Conservation (phyloP, 1,140 invertebrate species). For the Hyposmocoma kahamanoa region DNA sequence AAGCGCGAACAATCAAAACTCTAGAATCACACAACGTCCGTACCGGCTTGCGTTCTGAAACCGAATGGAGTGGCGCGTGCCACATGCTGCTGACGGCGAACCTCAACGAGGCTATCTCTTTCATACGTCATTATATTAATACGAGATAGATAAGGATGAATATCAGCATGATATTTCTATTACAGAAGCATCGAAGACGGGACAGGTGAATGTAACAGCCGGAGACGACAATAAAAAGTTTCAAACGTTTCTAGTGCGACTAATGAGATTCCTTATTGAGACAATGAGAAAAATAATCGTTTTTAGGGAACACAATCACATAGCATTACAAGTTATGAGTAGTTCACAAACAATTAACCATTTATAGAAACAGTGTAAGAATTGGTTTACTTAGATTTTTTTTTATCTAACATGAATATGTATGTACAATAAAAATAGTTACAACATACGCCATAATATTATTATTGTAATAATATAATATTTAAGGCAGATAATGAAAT, state of each 20-base stretch:
- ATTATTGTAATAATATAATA: too few species aligned
- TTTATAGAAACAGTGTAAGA: too few species aligned
- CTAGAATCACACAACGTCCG: slow-evolving; percentile 30
- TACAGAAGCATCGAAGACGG: slow-evolving; percentile 38
- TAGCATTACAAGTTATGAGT: too few species aligned
- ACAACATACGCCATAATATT: too few species aligned
- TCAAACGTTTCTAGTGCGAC: slow-evolving; percentile 36
- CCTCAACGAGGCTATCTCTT: slow-evolving; percentile 43
- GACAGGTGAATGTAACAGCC: slow-evolving; percentile 58
- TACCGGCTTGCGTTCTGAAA: slow-evolving; percentile 35
- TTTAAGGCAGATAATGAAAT: too few species aligned
- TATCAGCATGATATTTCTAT: slow-evolving; percentile 31
- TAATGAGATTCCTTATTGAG: slow-evolving; percentile 12
- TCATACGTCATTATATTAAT: slow-evolving; percentile 25
- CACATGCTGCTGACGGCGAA: slow-evolving; percentile 47
- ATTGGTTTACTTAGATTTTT: too few species aligned
- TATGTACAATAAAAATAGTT: too few species aligned
- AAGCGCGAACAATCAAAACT: slow-evolving; percentile 28
- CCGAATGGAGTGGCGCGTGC: slow-evolving; percentile 65
- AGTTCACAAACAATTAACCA: too few species aligned
- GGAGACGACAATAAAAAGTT: slow-evolving; percentile 48
- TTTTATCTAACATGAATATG: too few species aligned
- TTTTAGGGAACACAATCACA: too few species aligned
- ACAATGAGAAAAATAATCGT: slow-evolving; percentile 15
- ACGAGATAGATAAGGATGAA: slow-evolving; percentile 47